Evolutionary conservation across 2,113 vertebrate genomes (phyloP).

Genomic region (Salvelinus namaycush): DNA sequence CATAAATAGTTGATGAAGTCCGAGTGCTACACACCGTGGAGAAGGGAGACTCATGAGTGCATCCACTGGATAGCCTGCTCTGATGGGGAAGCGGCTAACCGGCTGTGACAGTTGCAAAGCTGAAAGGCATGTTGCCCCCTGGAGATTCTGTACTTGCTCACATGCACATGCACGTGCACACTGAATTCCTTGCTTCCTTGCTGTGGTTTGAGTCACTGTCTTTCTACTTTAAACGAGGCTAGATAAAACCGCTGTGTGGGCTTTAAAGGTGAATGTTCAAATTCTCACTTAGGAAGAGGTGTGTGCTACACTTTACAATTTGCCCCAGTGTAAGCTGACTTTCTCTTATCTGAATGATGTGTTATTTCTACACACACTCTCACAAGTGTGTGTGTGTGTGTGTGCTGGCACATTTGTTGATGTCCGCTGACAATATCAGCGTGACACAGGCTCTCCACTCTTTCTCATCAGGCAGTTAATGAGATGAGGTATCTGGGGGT

Average conservation of each 20-base stretch:
- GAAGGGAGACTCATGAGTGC: constrained; percentile 12
- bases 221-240: too few relatives aligned
- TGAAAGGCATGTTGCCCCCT: constrained; percentile 17
- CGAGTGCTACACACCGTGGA: constrained; percentile 28
- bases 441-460: constrained; percentile 17
- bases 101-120: constrained; percentile 28
- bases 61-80: constrained; percentile 22
- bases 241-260: too few relatives aligned
- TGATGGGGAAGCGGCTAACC: constrained; percentile 35
- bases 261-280: too few relatives aligned
- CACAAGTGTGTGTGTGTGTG: background rate
- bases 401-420: background rate
- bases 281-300: too few relatives aligned
- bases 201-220: background rate
- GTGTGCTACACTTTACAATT: too few relatives aligned
- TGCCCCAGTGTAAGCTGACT: background rate
- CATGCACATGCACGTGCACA: background rate
- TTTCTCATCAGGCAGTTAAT: constrained; percentile 16
- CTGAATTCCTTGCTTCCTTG: background rate
- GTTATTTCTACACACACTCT: background rate
- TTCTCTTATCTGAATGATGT: too few relatives aligned
- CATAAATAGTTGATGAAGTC: constrained; percentile 33
- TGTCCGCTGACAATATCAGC: background rate
- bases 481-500: constrained; percentile 24
- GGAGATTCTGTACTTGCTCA: background rate